Evolutionary conservation across 2,797 vertebrate species (phyloP).

Genomic region (Lagorchestes hirsutus): DNA sequence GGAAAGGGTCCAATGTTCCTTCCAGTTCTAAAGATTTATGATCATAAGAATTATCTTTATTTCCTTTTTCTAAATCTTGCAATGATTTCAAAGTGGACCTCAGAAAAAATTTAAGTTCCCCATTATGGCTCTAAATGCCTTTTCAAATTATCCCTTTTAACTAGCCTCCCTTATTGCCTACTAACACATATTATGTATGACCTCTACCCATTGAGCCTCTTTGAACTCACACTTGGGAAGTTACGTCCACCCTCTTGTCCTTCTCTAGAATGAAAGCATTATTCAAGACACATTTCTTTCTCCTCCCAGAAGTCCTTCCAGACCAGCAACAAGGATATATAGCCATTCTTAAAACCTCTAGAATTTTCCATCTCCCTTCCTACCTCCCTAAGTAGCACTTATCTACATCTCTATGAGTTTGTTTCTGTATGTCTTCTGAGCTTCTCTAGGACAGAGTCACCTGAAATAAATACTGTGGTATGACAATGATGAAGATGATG

Average conservation of each 20-base stretch:
- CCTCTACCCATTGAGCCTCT: neutral
- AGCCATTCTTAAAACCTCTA: slow-evolving; percentile 21
- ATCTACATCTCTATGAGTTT: neutral
- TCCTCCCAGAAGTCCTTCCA: neutral
- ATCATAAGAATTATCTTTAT: neutral
- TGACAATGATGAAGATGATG: neutral
- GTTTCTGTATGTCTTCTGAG: neutral
- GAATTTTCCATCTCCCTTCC: neutral
- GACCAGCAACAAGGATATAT: neutral
- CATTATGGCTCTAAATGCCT: neutral
- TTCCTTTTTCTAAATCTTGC: neutral
- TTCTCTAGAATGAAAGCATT: neutral
- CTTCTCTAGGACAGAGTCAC: slow-evolving; percentile 32
- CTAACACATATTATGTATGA: slow-evolving; percentile 2
- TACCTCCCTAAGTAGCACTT: neutral
- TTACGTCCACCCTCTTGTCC: neutral
- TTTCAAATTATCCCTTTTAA: neutral
- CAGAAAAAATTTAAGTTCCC: neutral
- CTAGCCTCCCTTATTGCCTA: neutral
- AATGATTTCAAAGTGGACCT: slow-evolving; percentile 34
- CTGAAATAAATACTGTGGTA: neutral
- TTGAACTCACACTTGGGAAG: neutral
- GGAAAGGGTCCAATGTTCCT: neutral
- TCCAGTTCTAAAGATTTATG: neutral
- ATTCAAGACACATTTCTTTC: neutral